phyloP scores from a whole-genome alignment of 2,888 invertebrate species.

The Thereva unica region DNA sequence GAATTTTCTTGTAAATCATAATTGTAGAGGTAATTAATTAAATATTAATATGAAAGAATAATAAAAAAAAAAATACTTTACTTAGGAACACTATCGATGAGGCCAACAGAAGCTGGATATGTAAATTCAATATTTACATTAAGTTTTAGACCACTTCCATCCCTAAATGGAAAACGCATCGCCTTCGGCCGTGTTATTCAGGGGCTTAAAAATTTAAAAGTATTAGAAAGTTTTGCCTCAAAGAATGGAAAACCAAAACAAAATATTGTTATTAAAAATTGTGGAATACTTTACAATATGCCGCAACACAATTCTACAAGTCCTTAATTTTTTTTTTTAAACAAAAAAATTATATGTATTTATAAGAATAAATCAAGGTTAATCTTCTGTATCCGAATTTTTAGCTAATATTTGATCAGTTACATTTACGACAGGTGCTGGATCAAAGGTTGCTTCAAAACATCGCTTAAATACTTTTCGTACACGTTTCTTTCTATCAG shows the following conservation, averaged over 20 bases:
- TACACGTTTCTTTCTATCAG: slow-evolving; percentile 52
- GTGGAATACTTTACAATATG: slow-evolving; percentile 46
- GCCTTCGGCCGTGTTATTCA: slow-evolving; percentile 50
- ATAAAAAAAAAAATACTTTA: background rate
- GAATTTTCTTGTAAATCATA: slow-evolving; percentile 33
- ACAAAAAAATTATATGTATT: no score
- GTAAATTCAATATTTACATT: slow-evolving; percentile 49
- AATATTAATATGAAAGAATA: background rate
- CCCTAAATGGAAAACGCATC: slow-evolving; percentile 47
- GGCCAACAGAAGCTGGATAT: slow-evolving; percentile 38
- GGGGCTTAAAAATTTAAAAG: slow-evolving; percentile 48
- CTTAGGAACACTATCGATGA: slow-evolving; percentile 42
- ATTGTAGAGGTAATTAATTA: slow-evolving; percentile 24
- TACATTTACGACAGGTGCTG: slow-evolving; percentile 50
- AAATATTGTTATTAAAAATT: slow-evolving; percentile 46
- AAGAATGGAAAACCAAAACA: slow-evolving; percentile 49
- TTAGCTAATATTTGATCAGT: slow-evolving; percentile 65
- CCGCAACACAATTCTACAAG: no score
- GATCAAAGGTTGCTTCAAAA: slow-evolving; percentile 73
- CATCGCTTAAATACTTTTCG: slow-evolving; percentile 71
- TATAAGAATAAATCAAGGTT: slow-evolving; percentile 26
- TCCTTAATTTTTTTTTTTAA: no score
- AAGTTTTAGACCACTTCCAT: slow-evolving; percentile 50
- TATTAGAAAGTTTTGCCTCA: slow-evolving; percentile 49
- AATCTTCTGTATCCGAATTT: slow-evolving; percentile 66